Evolutionary conservation across 2,113 vertebrate genomes (phyloP).

Genomic region (Polypterus bichir): DNA sequence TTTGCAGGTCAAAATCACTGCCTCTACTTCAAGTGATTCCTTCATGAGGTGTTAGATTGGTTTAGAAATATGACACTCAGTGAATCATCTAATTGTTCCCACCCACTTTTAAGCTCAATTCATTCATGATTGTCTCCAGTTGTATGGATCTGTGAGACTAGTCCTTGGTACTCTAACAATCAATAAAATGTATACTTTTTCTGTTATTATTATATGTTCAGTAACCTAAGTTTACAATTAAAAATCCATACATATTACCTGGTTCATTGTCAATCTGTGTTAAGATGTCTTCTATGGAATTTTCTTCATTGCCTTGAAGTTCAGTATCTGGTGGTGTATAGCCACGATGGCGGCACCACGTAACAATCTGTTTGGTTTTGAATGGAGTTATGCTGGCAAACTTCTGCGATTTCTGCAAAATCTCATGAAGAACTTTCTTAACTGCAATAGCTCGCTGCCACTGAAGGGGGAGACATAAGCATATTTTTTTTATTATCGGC

Average conservation of each 20-base stretch:
- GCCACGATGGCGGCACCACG: slow-evolving; percentile 87
- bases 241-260: slow-evolving; percentile 34
- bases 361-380: slow-evolving; percentile 81
- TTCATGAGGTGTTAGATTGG: too few relatives aligned
- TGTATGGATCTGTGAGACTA: too few relatives aligned
- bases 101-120: too few relatives aligned
- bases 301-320: slow-evolving; percentile 53
- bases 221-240: too few relatives aligned
- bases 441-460: slow-evolving; percentile 87
- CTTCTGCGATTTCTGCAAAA: slow-evolving; percentile 70
- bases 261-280: slow-evolving; percentile 92
- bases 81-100: too few relatives aligned
- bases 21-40: too few relatives aligned
- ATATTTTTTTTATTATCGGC: neutral
- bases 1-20: too few relatives aligned
- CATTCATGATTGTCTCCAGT: too few relatives aligned
- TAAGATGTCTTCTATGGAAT: slow-evolving; percentile 89
- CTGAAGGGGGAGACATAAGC: slow-evolving; percentile 33
- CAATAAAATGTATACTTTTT: too few relatives aligned
- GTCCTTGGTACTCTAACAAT: too few relatives aligned
- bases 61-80: too few relatives aligned
- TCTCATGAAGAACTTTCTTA: slow-evolving; percentile 75
- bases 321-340: slow-evolving; percentile 87
- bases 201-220: too few relatives aligned
- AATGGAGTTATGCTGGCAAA: slow-evolving; percentile 68